Base-by-base conservation (phyloP, 2,113 vertebrate species). In the Cnemophilus loriae region DNA sequence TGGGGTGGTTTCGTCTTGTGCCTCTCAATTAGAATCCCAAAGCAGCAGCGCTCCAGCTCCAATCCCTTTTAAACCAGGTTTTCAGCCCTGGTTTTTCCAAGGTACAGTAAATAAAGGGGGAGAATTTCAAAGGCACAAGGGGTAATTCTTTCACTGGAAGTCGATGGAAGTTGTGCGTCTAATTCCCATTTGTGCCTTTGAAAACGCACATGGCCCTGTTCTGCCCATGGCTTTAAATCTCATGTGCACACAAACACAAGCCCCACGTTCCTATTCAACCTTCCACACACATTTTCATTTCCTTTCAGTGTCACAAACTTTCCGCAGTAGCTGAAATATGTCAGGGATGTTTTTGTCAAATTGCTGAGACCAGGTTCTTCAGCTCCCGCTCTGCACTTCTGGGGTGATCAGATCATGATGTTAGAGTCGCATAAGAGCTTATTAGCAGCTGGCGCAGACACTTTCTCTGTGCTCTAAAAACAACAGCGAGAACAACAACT, bases 361-460 rank as follows among this genome's bases (percentile, higher is more conserved):
- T 37, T 82, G 63, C 74, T 93, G 78, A 94, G 71, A 87, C 83
- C 69, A 56, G 68, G 88, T 93, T 94, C 93, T 93, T 93, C 63
- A 91, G 83, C 84, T 96, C 95, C 89, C 75, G 59, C 80, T 90
- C 35, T 79, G 86, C 86, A 39, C 96, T 96, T 94, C 85, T 94
- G 83, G 88, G 88, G 90, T 91, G 95, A 96, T 94, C 95, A 76
- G 93, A 97, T 96, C 95, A 71, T 42, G 84, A 76, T 93, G 92
- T 88, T 95, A 27, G 90, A 94, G 95, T 67, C 28, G 2, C 88
- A 27, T 88, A 91, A 94, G 90, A 96, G 96, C 95, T 96, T 96
- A 95, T 96, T 95, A 96, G 92, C 92, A 93, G 69, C 92, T 96
- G 91, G 79, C 95, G 87, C 89, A 97, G 94, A 92, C 81, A 39